Conservation (phyloP, 1,140 invertebrate genomes). For the Papilio helenus region DNA sequence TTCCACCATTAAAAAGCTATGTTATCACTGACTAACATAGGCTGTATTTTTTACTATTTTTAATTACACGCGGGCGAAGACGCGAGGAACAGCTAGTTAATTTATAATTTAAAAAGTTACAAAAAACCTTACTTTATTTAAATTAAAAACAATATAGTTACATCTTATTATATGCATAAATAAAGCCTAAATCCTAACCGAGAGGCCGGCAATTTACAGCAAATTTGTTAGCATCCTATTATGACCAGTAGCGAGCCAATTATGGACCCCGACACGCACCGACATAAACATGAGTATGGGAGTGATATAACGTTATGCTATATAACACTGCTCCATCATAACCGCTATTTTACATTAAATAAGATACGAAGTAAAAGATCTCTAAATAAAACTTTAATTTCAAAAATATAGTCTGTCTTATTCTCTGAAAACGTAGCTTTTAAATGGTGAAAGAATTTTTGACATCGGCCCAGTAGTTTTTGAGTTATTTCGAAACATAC, state of each 20-base stretch:
- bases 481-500: too few relatives aligned
- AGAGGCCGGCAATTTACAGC: conserved; percentile 62
- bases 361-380: background rate
- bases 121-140: background rate
- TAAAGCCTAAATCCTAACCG: conserved; percentile 42
- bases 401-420: too few relatives aligned
- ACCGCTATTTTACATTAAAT: background rate
- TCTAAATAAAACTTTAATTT: too few relatives aligned
- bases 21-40: too few relatives aligned
- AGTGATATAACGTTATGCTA: conserved; percentile 6
- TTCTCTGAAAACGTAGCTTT: too few relatives aligned
- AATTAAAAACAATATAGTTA: background rate
- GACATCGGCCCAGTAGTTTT: too few relatives aligned
- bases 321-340: conserved; percentile 15
- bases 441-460: too few relatives aligned
- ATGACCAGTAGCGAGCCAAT: conserved; percentile 67
- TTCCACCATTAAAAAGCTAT: too few relatives aligned
- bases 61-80: too few relatives aligned
- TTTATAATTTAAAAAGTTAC: too few relatives aligned
- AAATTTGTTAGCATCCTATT: conserved; percentile 71
- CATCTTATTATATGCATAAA: conserved; percentile 19
- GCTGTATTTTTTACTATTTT: too few relatives aligned
- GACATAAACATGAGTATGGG: background rate
- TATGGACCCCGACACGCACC: conserved; percentile 52
- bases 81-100: too few relatives aligned